phyloP scores from a whole-genome alignment of 2,113 vertebrate species.

The Hippolais icterina region DNA sequence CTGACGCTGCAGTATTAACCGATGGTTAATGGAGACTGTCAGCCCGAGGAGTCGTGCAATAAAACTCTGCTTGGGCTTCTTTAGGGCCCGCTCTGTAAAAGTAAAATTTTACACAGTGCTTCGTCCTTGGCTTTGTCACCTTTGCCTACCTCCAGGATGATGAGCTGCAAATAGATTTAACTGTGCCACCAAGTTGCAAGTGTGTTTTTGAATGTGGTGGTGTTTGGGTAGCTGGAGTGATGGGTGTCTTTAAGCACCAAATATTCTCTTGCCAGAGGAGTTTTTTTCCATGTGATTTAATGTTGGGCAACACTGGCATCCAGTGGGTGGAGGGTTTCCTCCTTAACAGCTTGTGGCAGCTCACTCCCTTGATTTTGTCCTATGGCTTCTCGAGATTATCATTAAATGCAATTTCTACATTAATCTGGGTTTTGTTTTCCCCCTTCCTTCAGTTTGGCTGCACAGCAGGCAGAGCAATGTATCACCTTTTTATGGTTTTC shows the following conservation, averaged over 20 bases:
- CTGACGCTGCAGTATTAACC: slow-evolving; percentile 38
- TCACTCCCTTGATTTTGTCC: not conserved
- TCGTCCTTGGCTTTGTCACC: not conserved
- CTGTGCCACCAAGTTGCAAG: not conserved
- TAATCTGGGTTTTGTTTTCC: not conserved
- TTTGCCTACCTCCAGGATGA: not conserved
- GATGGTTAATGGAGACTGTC: slow-evolving; percentile 62
- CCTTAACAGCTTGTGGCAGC: not conserved
- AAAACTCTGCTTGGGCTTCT: not conserved
- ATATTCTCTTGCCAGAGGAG: slow-evolving; percentile 54
- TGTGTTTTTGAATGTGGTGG: not conserved
- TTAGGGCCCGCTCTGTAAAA: not conserved
- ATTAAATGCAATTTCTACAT: not conserved
- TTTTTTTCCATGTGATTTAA: slow-evolving; percentile 31
- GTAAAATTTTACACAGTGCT: not conserved
- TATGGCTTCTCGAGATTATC: not conserved
- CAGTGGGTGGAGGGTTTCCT: slow-evolving; percentile 63
- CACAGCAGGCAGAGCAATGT: not conserved
- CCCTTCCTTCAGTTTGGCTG: not conserved
- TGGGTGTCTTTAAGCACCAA: slow-evolving; percentile 1
- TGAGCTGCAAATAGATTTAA: not conserved
- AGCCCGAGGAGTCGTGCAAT: not conserved
- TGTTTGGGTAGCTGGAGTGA: not conserved
- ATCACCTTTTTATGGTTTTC: not conserved
- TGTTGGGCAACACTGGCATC: slow-evolving; percentile 76